Evolutionary conservation across 2,113 vertebrate species (phyloP).

Genomic region (Haliaeetus leucogaster): DNA sequence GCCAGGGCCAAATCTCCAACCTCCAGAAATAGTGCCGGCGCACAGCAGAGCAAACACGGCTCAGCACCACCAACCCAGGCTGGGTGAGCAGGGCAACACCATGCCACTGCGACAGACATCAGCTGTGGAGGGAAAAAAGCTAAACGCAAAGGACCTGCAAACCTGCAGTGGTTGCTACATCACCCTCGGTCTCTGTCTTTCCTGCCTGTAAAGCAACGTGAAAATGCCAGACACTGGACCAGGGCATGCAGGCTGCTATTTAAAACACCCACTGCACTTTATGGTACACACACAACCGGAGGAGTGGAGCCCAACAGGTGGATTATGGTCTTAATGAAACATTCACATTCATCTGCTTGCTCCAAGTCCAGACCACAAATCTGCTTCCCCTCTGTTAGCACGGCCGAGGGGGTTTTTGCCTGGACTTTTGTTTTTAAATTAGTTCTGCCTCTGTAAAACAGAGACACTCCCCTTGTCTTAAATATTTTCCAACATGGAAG

Average conservation of each 20-base stretch:
- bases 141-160: neutral
- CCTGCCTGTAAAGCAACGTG: neutral
- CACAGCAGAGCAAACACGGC: neutral
- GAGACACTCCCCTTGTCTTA: neutral
- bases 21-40: neutral
- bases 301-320: neutral
- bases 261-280: neutral
- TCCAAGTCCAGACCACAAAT: neutral
- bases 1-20: neutral
- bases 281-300: neutral
- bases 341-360: neutral
- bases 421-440: neutral
- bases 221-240: neutral
- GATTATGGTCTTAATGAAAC: neutral
- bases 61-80: neutral
- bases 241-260: neutral
- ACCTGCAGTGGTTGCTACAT: neutral
- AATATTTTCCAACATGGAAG: neutral
- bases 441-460: neutral
- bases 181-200: neutral
- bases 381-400: neutral
- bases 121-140: neutral
- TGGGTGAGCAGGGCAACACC: neutral
- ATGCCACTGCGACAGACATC: rapidly evolving
- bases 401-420: neutral